Evolutionary conservation across 2,888 invertebrate species (phyloP).

Genomic region (Orchesellides sinensis): DNA sequence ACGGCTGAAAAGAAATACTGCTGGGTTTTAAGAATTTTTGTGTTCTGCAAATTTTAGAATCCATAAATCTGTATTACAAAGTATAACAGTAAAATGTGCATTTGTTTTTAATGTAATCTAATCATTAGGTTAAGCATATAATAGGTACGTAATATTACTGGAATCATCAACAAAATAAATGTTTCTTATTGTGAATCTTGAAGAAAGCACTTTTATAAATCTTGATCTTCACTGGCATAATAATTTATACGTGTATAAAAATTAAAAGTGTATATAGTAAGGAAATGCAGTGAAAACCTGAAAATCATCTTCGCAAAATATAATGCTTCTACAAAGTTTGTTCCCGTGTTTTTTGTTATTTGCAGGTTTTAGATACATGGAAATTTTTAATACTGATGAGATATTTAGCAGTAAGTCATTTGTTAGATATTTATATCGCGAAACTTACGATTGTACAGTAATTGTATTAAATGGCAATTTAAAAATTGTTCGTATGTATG

Average conservation of each 20-base stretch:
- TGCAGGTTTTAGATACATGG: conserved; percentile 17
- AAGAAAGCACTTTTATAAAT: conserved; percentile 52
- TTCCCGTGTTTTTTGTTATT: conserved; percentile 43
- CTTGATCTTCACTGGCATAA: conserved; percentile 50
- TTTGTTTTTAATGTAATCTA: conserved; percentile 35
- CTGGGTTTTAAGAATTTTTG: too few species aligned
- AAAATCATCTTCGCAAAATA: conserved; percentile 31
- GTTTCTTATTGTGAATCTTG: conserved; percentile 47
- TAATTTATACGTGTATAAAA: not conserved
- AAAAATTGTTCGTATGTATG: conserved; percentile 45
- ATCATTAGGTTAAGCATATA: conserved; percentile 2
- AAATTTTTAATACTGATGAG: conserved; percentile 58
- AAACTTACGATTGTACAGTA: conserved; percentile 46
- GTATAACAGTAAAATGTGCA: conserved; percentile 17
- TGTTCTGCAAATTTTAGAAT: conserved; percentile 38
- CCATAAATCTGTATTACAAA: conserved; percentile 1
- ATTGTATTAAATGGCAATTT: conserved; percentile 45
- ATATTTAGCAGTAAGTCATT: conserved; percentile 48
- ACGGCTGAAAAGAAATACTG: too few species aligned
- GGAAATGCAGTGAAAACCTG: conserved; percentile 4
- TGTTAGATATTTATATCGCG: conserved; percentile 51
- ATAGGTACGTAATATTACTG: not conserved
- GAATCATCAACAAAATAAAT: conserved; percentile 16
- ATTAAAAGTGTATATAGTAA: conserved; percentile 3
- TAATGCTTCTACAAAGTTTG: conserved; percentile 23